A percentile compares a stretch with the other conserved stretches of the same genome.
Conservation (phyloP, 1,140 invertebrate species). For the Vanessa atalanta region DNA sequence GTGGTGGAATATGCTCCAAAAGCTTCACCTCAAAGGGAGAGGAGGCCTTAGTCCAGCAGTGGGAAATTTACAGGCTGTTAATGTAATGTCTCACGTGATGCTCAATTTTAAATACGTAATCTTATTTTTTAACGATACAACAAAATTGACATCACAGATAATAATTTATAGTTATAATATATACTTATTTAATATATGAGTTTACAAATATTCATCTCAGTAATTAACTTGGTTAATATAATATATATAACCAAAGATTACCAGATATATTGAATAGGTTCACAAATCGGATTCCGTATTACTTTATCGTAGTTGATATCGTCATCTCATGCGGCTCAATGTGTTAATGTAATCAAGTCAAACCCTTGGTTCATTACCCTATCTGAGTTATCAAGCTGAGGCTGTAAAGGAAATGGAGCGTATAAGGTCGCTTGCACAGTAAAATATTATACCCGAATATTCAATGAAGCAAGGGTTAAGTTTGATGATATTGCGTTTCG, state of each 20-base stretch:
- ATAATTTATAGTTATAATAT: too few relatives aligned
- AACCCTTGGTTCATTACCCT: constrained; percentile 30
- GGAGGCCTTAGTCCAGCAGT: too few relatives aligned
- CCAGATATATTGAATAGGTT: not conserved
- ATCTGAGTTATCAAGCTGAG: constrained; percentile 23
- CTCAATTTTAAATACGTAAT: too few relatives aligned
- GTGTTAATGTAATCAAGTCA: constrained; percentile 33
- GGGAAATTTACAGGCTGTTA: too few relatives aligned
- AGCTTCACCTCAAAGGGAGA: too few relatives aligned
- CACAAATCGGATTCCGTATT: not conserved
- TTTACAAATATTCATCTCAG: too few relatives aligned
- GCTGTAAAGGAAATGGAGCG: constrained; percentile 25
- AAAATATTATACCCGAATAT: constrained; percentile 8
- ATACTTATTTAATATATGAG: too few relatives aligned
- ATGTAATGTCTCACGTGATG: too few relatives aligned
- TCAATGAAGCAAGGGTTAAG: not conserved
- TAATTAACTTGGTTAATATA: too few relatives aligned
- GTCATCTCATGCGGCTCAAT: constrained; percentile 7
- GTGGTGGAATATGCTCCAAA: too few relatives aligned
- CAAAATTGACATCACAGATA: too few relatives aligned
- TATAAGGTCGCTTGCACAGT: constrained; percentile 21
- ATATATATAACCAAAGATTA: not conserved
- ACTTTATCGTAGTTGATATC: not conserved
- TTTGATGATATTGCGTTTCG: not conserved
- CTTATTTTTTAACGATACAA: too few relatives aligned